A percentile compares a stretch with the other conserved stretches of the same genome.
phyloP scores from a whole-genome alignment of 2,888 invertebrate genomes.

The Cacoxenus indagator region DNA sequence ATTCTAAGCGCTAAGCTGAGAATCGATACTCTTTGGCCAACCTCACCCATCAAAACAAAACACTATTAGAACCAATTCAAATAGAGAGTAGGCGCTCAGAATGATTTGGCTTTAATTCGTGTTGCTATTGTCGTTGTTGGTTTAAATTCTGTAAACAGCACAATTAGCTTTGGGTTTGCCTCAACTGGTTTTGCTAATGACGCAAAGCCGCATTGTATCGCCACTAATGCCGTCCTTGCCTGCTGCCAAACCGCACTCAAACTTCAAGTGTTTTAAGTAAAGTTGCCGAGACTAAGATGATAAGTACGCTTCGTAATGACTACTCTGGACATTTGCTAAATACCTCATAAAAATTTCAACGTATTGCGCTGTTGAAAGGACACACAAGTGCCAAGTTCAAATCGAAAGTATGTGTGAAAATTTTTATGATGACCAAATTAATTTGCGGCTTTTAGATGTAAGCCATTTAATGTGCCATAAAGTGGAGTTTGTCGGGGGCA shows the following conservation, averaged over 20 bases:
- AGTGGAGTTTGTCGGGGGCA: neutral
- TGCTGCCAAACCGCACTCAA: no score
- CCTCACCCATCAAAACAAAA: neutral
- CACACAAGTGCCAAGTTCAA: neutral
- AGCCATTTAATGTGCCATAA: constrained; percentile 63
- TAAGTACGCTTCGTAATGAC: constrained; percentile 4
- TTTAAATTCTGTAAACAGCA: constrained; percentile 38
- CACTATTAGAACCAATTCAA: neutral
- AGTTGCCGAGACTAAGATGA: neutral
- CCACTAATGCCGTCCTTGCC: no score
- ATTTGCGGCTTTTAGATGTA: constrained; percentile 58
- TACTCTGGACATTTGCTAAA: constrained; percentile 35
- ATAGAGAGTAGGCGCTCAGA: neutral
- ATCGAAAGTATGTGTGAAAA: constrained; percentile 46
- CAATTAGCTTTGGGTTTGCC: constrained; percentile 51
- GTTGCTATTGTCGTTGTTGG: neutral
- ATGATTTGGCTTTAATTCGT: neutral
- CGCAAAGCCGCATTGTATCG: constrained; percentile 20
- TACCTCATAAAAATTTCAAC: constrained; percentile 37
- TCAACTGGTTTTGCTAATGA: constrained; percentile 44
- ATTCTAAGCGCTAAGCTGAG: constrained; percentile 30
- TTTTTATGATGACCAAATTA: constrained; percentile 64
- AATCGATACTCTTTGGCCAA: constrained; percentile 37
- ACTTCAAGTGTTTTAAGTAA: neutral
- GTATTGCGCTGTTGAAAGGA: constrained; percentile 25